Conservation (phyloP, 2,888 invertebrate genomes). For the Sinohyriopsis cumingii region DNA sequence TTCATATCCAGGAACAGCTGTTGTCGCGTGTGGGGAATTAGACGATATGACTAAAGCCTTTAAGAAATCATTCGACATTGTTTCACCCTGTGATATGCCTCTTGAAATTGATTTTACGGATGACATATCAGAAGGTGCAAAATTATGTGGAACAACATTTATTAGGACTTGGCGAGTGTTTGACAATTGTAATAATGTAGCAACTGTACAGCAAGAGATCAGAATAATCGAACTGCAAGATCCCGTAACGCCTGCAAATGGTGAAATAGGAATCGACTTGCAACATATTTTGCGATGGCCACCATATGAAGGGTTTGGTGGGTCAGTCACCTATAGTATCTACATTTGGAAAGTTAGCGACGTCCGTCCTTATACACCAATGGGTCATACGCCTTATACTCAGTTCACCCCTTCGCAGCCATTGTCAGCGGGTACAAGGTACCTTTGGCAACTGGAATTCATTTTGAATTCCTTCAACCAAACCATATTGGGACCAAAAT, state of each 20-base stretch:
- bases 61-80: constrained; percentile 5
- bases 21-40: constrained; percentile 17
- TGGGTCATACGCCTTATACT: background rate
- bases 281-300: constrained; percentile 10
- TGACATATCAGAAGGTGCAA: background rate
- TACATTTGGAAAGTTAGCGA: constrained; percentile 12
- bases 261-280: constrained; percentile 16
- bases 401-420: background rate
- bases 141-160: constrained; percentile 11
- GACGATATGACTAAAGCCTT: constrained; percentile 11
- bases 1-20: constrained; percentile 5
- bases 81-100: constrained; percentile 10
- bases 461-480: constrained; percentile 6
- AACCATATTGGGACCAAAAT: constrained; percentile 17
- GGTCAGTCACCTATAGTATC: background rate
- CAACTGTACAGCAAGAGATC: constrained; percentile 9
- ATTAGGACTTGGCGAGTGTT: constrained; percentile 11
- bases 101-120: constrained; percentile 6
- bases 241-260: constrained; percentile 16
- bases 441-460: constrained; percentile 24
- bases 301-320: constrained; percentile 1
- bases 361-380: constrained; percentile 1
- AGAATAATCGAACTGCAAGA: constrained; percentile 8
- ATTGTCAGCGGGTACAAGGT: constrained; percentile 13
- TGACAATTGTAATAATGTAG: constrained; percentile 9